Evolutionary conservation across 2,113 vertebrate genomes (phyloP).

Genomic region (Ornithorhynchus anatinus): DNA sequence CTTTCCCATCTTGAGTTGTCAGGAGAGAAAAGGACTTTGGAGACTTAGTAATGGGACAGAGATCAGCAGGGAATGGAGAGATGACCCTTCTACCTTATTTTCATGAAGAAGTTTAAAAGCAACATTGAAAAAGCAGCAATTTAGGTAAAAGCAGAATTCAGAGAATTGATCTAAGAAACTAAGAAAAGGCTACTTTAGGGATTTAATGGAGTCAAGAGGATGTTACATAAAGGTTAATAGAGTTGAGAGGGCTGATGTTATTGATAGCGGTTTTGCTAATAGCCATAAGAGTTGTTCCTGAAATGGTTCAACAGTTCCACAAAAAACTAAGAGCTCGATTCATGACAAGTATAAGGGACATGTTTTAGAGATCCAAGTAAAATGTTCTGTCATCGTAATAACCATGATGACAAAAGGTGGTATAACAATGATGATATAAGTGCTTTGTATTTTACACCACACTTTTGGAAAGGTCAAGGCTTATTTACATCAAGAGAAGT

Average conservation of each 20-base stretch:
- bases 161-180: not conserved
- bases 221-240: not conserved
- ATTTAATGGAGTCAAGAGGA: not conserved
- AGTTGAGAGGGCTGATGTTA: not conserved
- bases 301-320: not conserved
- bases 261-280: too few relatives aligned
- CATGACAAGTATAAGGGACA: not conserved
- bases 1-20: too few relatives aligned
- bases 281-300: not conserved
- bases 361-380: too few relatives aligned
- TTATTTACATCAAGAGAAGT: too few relatives aligned
- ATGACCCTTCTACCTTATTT: not conserved
- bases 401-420: too few relatives aligned
- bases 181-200: slow-evolving; percentile 6
- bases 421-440: too few relatives aligned
- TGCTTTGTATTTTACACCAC: too few relatives aligned
- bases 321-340: not conserved
- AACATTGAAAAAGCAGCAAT: slow-evolving; percentile 6
- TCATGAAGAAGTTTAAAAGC: not conserved
- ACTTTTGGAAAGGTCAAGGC: too few relatives aligned
- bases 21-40: too few relatives aligned
- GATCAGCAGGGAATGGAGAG: not conserved
- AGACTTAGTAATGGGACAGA: too few relatives aligned
- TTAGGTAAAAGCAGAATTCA: not conserved
- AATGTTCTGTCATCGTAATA: too few relatives aligned